phyloP scores from a whole-genome alignment of 2,113 vertebrate species.

The Desmodus rotundus region DNA sequence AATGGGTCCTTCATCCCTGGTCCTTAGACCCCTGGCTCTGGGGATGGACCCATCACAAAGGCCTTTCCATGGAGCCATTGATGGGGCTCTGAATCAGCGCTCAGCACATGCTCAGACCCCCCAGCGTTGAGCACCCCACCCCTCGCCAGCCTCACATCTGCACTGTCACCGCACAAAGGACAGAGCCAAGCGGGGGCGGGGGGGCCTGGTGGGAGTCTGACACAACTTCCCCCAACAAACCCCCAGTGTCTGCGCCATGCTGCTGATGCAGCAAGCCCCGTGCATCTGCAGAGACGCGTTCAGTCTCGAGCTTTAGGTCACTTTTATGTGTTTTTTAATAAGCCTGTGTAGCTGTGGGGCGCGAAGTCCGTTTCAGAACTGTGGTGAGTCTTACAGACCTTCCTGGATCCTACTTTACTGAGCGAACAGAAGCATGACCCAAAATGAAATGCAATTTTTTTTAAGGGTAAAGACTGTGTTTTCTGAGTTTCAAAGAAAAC shows the following conservation, averaged over 20 bases:
- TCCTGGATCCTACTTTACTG: background rate
- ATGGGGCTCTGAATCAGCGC: background rate
- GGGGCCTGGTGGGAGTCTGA: background rate
- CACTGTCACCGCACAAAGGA: constrained; percentile 33
- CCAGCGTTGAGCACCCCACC: background rate
- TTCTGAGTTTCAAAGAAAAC: background rate
- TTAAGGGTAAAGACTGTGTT: background rate
- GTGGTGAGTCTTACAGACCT: background rate
- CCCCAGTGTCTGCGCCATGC: background rate
- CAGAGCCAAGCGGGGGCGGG: background rate
- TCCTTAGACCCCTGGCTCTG: background rate
- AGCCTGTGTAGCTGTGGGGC: background rate
- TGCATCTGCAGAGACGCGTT: background rate
- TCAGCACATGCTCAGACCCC: background rate
- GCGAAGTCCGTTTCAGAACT: background rate
- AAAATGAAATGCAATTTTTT: background rate
- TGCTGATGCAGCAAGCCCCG: background rate
- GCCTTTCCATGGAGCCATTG: background rate
- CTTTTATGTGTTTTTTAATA: background rate
- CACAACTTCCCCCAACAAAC: background rate
- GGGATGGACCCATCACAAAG: constrained; percentile 1
- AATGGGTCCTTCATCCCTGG: constrained; percentile 44
- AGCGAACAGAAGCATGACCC: background rate
- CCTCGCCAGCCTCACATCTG: constrained; percentile 38
- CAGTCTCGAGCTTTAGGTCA: background rate